Conservation (phyloP, 2,797 vertebrate species). For the Argyrosomus regius region DNA sequence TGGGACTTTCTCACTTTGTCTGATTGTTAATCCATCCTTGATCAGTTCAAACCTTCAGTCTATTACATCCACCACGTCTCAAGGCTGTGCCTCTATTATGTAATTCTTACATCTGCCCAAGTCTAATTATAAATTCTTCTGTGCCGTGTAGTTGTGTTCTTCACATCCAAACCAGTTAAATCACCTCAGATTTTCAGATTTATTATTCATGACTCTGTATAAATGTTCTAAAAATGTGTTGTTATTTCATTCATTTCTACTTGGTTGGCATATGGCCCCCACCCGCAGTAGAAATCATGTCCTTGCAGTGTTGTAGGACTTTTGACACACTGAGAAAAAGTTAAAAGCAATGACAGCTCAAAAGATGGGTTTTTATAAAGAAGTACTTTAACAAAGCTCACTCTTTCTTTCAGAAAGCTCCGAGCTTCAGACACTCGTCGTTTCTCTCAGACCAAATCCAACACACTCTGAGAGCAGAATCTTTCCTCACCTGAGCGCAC, state of each 20-base stretch:
- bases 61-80: not conserved
- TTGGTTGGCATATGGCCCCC: not conserved
- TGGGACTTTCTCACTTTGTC: not conserved
- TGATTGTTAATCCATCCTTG: not conserved
- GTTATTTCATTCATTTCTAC: not conserved
- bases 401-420: not conserved
- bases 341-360: too few relatives aligned
- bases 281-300: not conserved
- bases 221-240: too few relatives aligned
- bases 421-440: not conserved
- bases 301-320: not conserved
- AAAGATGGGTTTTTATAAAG: too few relatives aligned
- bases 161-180: not conserved
- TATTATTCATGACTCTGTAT: not conserved
- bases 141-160: not conserved
- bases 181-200: not conserved
- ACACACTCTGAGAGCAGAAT: not conserved
- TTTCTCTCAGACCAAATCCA: slow-evolving; percentile 1
- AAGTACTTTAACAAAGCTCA: not conserved
- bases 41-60: not conserved
- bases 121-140: slow-evolving; percentile 8
- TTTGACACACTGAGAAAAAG: not conserved
- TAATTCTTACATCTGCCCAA: slow-evolving; percentile 13
- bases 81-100: not conserved
- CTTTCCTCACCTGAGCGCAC: not conserved